Evolutionary conservation across 37 sponge, comb jelly and placozoan species (phyloP).

Genomic region (Tethya wilhelma): DNA sequence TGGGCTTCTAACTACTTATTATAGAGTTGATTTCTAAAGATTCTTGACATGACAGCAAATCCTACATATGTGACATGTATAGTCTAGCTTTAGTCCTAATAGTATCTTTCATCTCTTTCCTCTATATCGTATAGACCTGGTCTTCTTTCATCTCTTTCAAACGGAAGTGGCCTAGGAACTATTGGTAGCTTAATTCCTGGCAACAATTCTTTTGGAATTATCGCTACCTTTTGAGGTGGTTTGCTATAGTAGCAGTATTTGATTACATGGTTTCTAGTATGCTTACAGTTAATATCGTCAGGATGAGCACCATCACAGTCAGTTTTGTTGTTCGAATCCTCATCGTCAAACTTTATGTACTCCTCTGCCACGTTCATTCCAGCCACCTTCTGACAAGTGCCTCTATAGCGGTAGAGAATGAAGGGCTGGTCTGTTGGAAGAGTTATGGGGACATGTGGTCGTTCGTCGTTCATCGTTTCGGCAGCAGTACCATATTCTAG

Average conservation of each 20-base stretch:
- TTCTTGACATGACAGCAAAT: no score
- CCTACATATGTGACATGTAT: no score
- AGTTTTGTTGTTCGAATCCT: not conserved
- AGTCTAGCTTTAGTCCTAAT: no score
- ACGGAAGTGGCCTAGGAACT: no score
- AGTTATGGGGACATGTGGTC: not conserved
- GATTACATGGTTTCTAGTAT: not conserved
- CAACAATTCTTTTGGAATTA: no score
- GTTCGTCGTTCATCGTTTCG: conserved; percentile 15
- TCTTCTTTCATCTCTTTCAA: no score
- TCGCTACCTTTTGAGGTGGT: no score
- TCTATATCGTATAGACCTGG: no score
- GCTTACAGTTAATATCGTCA: not conserved
- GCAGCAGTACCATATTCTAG: conserved; percentile 34
- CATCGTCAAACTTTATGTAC: conserved; percentile 9
- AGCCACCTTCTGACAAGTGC: not conserved
- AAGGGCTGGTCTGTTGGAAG: conserved; percentile 9
- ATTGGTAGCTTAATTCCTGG: no score
- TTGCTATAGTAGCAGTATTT: conserved; percentile 17
- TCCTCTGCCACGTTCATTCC: not conserved
- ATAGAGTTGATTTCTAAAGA: no score
- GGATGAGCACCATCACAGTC: not conserved
- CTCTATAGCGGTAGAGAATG: not conserved
- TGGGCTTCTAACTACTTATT: no score
- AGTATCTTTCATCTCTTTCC: no score